Evolutionary conservation across 2,888 invertebrate species (phyloP), one percentile per base, ranked within the genome.

Genomic region (Seladonia tumulorum): DNA sequence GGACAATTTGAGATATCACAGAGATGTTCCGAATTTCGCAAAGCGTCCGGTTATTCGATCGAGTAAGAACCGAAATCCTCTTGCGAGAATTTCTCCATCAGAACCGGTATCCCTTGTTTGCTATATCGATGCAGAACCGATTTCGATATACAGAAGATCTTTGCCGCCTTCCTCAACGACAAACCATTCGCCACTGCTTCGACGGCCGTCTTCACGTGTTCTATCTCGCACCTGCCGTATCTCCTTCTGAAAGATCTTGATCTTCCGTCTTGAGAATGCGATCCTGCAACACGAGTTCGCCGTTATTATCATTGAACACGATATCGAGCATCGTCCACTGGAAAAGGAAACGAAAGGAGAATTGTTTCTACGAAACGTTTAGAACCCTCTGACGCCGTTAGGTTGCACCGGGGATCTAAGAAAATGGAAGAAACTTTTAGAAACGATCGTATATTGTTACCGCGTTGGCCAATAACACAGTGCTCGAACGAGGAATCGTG

Each of bases 121-220:
- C 90, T 89, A 78, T 93, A 93, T 79, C 93, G 91, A 86, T 94
- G 93, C 29, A 93, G 85, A 76, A 92, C 91, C 1, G 94, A 93
- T 73, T 93, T 93, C 1, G 93, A 89, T 42, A 94, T 91, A 16
- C 88, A 89, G 81, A 89, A 94, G 12, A 88, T 81, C 16, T 83
- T 80, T 0, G 91, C 93, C 2, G 93, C 94, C 74, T 92, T 92
- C 81, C 94, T 90, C 53, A 94, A 83, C 1, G 94, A 93, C 90
- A 94, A 89, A 22, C 94, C 94, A 10, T 88, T 87, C 39, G 86
- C 86, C 35, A 94, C 90, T 0, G 93, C 93, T 7, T 92, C 90
- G 81, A 94, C 84, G 0, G 94, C 94, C 10, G 66, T 85, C 42
- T 49, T 82, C 68, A 93, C 76, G 4, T 74, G 83, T 35, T 90